Percentiles rank a stretch among this genome's conserved stretches.
Conservation (phyloP, 2,113 vertebrate genomes). For the Burhinus oedicnemus region DNA sequence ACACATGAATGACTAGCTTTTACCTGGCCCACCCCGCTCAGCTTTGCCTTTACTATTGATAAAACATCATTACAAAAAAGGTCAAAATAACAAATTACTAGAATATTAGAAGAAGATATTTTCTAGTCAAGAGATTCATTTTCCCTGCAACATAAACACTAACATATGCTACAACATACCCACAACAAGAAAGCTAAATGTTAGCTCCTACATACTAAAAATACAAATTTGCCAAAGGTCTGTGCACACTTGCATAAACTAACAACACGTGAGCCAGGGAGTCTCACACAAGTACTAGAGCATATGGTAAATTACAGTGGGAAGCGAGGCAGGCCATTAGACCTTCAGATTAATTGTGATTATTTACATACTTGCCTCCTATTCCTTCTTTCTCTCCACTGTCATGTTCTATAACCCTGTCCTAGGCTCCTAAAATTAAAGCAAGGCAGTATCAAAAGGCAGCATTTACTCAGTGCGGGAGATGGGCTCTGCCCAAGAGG, state of each 20-base stretch:
- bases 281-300: constrained; percentile 38
- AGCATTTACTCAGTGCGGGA: neutral
- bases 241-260: constrained; percentile 31
- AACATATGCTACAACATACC: constrained; percentile 51
- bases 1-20: constrained; percentile 29
- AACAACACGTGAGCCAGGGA: constrained; percentile 24
- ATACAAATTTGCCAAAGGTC: constrained; percentile 55
- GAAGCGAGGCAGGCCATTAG: constrained; percentile 28
- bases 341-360: constrained; percentile 40
- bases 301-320: constrained; percentile 50
- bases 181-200: constrained; percentile 57
- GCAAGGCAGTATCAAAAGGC: neutral
- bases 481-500: neutral
- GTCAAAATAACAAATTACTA: constrained; percentile 59
- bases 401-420: neutral
- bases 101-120: constrained; percentile 11
- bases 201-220: constrained; percentile 58
- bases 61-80: constrained; percentile 52
- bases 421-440: neutral
- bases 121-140: constrained; percentile 50
- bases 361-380: constrained; percentile 35
- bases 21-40: neutral
- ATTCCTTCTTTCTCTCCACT: neutral
- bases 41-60: constrained; percentile 10
- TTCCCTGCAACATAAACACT: constrained; percentile 27